Evolutionary conservation across 2,113 vertebrate species (phyloP), one percentile per base, ranked within the genome.

Genomic region (Glaucomys volans): DNA sequence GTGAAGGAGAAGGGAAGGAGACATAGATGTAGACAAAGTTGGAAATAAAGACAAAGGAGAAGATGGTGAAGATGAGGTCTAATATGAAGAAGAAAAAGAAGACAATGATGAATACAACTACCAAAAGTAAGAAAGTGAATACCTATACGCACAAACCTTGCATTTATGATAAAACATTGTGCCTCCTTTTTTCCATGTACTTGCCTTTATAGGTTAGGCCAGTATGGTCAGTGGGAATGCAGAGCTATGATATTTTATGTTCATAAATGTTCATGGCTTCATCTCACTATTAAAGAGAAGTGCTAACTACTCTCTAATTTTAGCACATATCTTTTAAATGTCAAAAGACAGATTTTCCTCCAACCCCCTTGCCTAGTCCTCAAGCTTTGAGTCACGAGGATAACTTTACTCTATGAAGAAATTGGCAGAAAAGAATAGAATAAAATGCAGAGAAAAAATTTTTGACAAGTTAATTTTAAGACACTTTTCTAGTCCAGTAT

Each of bases 301-400:
- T 94, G 96, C 71, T 97, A 94, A 94, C 96, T 95, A n/a, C 92
- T 97, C 83, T 97, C 96, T 96, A 97, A 97, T 96, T 98, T 97
- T 98, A 98, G 91, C 66, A 85, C 22, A 9, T 96, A 96, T 96
- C 95, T 98, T 97, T 94, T 97, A 97, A 98, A 98, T 98, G 98
- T 98, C 97, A 97, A 95, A 97, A 97, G 96, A 97, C 97, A 98
- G 96, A 97, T 97, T 97, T 97, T 97, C 35, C 77, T 93, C 54
- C 97, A 96, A 54, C 97, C 97, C 93, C 88, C 84, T 90, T 95
- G 90, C 90, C 82, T 93, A 95, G 69, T 89, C 94, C 85, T 97
- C 67, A 92, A 93, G 81, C 76, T 97, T 95, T 96, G 96, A 98
- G 84, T 98, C 97, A 97, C 50, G 4, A 97, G 82, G 79, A 96